Evolutionary conservation across 2,797 vertebrate species (phyloP).

Genomic region (Channa striata): DNA sequence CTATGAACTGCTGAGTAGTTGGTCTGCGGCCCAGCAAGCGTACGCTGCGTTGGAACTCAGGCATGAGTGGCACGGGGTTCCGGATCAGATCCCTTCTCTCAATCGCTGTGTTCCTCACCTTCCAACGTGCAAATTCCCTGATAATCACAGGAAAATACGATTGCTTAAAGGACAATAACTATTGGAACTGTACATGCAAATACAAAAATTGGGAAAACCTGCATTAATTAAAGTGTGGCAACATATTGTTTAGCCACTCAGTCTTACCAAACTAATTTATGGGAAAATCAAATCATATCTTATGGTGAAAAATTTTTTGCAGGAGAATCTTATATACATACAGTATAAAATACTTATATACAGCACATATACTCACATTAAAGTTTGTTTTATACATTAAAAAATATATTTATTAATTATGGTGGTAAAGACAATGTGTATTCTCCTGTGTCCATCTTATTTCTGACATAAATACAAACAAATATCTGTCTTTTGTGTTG

Average conservation of each 20-base stretch:
- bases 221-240: constrained; percentile 10
- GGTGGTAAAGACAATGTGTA: background rate
- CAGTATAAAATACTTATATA: no score
- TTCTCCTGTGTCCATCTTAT: constrained; percentile 5
- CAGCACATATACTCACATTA: constrained; percentile 5
- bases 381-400: constrained; percentile 3
- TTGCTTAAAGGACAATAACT: constrained; percentile 7
- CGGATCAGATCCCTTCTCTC: constrained; percentile 95
- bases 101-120: constrained; percentile 99
- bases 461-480: constrained; percentile 3
- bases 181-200: background rate
- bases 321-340: no score
- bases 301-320: background rate
- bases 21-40: constrained; percentile 96
- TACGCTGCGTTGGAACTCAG: constrained; percentile 97
- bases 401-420: constrained; percentile 8
- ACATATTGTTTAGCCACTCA: constrained; percentile 6
- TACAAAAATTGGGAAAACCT: background rate
- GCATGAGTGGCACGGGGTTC: constrained; percentile 97
- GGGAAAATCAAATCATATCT: constrained; percentile 19
- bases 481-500: background rate
- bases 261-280: constrained; percentile 17
- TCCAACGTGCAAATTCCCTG: constrained; percentile 99
- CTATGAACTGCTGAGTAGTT: constrained; percentile 97
- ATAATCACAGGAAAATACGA: background rate